Evolutionary conservation across 1,140 invertebrate genomes (phyloP).

Genomic region (Teleogryllus occipitalis): DNA sequence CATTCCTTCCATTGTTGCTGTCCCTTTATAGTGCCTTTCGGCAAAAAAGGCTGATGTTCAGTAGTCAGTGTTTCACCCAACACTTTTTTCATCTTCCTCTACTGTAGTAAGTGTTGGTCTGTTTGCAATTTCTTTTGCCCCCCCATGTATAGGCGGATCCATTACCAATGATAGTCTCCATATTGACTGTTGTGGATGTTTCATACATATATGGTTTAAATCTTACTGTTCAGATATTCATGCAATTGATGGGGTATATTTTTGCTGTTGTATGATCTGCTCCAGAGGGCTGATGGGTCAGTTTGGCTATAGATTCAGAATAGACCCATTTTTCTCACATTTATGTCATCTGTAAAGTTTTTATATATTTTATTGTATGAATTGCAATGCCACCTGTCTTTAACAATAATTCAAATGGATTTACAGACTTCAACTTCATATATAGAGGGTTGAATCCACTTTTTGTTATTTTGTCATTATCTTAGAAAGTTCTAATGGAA

Average conservation of each 20-base stretch:
- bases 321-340: neutral
- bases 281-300: neutral
- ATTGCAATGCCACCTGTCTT: neutral
- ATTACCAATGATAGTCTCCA: neutral
- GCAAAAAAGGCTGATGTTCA: neutral
- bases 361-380: neutral
- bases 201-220: neutral
- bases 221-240: slow-evolving; percentile 1
- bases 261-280: neutral
- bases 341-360: neutral
- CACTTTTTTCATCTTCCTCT: neutral
- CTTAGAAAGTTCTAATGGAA: neutral
- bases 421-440: neutral
- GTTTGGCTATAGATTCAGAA: neutral
- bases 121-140: neutral
- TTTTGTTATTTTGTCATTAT: neutral
- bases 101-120: neutral
- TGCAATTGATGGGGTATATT: neutral
- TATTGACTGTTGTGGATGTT: neutral
- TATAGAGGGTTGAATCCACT: neutral
- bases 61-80: neutral
- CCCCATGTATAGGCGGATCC: neutral
- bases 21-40: neutral
- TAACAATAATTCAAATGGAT: neutral
- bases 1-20: slow-evolving; percentile 3